These are phyloP conservation scores for Anolis sagrei DNA, from an alignment of 2,113 vertebrate genomes.

Conservation along the genomic window DNA sequence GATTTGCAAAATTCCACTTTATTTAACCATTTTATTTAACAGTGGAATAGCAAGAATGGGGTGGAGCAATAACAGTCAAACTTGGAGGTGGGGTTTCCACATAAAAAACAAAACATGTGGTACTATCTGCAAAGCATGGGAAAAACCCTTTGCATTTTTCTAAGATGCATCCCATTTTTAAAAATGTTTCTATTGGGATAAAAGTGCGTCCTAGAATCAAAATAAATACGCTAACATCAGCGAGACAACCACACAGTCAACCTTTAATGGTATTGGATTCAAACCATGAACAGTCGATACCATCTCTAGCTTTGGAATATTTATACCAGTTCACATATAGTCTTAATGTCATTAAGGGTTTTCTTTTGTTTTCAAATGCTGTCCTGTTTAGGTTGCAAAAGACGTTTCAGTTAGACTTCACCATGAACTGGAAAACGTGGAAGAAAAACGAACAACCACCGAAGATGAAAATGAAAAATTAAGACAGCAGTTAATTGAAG, in stretches of 20 bases:
- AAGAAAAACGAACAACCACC: conserved; percentile 95
- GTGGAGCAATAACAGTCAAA: too few species aligned
- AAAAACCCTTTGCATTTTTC: too few species aligned
- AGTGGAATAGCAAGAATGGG: neutral
- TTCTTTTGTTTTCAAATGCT: conserved; percentile 13
- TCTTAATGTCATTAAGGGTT: neutral
- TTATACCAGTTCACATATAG: neutral
- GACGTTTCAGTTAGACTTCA: conserved; percentile 97
- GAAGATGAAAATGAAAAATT: conserved; percentile 98
- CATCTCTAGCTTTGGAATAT: neutral
- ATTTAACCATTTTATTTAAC: neutral
- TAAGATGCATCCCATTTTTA: too few species aligned
- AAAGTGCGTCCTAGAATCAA: too few species aligned
- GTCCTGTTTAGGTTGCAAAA: conserved; percentile 91
- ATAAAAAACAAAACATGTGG: too few species aligned
- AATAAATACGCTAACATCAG: too few species aligned
- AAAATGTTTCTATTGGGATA: too few species aligned
- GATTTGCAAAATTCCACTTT: neutral
- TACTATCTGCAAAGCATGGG: too few species aligned
- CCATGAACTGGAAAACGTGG: conserved; percentile 96
- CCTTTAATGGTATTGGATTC: conserved; percentile 8
- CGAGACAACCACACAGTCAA: neutral
- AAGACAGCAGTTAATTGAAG: conserved; percentile 94
- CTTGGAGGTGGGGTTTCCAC: too few species aligned
- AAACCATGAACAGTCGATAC: conserved; percentile 1